Conservation (phyloP, 2,888 invertebrate species). For the Drosophila mimetica region DNA sequence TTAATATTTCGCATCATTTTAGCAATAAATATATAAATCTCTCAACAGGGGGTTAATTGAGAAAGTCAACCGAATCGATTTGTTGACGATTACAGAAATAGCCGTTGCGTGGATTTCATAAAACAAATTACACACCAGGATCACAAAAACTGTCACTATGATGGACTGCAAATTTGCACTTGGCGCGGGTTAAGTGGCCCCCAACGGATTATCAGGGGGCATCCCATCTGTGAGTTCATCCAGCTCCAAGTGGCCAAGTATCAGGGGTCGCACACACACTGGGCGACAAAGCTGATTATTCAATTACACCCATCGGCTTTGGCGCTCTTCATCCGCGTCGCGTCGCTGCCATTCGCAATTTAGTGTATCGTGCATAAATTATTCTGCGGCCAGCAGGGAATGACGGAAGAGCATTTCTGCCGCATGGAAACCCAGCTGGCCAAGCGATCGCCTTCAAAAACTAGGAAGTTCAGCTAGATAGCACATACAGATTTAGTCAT, state of each 20-base stretch:
- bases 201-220: conserved; percentile 2
- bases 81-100: conserved; percentile 48
- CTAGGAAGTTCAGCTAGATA: background rate
- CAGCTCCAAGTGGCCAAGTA: background rate
- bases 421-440: conserved; percentile 43
- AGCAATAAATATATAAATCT: conserved; percentile 40
- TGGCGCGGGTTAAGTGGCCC: conserved; percentile 19
- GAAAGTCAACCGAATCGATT: conserved; percentile 34
- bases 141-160: conserved; percentile 48
- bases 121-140: conserved; percentile 49
- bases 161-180: conserved; percentile 71
- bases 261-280: conserved; percentile 46
- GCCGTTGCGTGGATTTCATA: conserved; percentile 34
- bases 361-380: conserved; percentile 62
- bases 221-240: background rate
- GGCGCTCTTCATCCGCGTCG: conserved; percentile 60
- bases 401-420: conserved; percentile 54
- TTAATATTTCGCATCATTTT: conserved; percentile 14
- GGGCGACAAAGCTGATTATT: conserved; percentile 74
- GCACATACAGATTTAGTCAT: too few species aligned
- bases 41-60: conserved; percentile 40
- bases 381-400: conserved; percentile 20
- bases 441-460: background rate
- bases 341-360: conserved; percentile 60
- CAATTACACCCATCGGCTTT: conserved; percentile 73